Evolutionary conservation across 2,113 vertebrate species (phyloP), one percentile per base, ranked within the genome.

Genomic region (Plecturocebus donacophilus): DNA sequence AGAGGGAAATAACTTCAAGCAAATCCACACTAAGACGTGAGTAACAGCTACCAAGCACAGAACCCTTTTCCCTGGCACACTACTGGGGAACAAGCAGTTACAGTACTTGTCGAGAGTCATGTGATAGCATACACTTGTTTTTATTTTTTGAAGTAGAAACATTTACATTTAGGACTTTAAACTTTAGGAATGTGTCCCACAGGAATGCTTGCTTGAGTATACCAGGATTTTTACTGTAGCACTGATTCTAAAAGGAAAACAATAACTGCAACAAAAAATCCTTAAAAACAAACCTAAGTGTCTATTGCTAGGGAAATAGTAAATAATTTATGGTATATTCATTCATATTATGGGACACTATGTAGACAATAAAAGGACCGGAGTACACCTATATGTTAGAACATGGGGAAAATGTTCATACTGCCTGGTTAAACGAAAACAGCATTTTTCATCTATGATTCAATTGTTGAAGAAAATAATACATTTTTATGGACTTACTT

Each of bases 151-250:
- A 79, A 40, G 4, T 49, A 20, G 21, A 90, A 94, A 56, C 21
- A 49, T 77, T 89, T 93, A 77, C 84, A 40, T 66, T 94, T 85
- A 87, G 20, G 66, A 95, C 92, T 87, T 75, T 75, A 42, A 75
- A 70, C 61, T 92, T 95, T 56, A 90, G 75, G 86, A 96, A 82
- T 47, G 16, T 77, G 61, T 75, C 30, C 61, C 40, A 47, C 35
- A 70, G 61, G 80, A 87, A 92, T 45, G 7, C 42, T 92, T 75
- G 20, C 17, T 93, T 81, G 70, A 87, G 8, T 68, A 38, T 40
- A 54, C 30, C 21, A 32, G 45, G n/a, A 54, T 61, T 76, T 96
- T 86, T 90, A 77, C 25, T 91, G 3, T 45, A 76, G 52, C 17
- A 8, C 25, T 76, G 25, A 68, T 42, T 95, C 25, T 91, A 66